Conservation (phyloP, 2,113 vertebrate genomes). For the Serinus canaria region DNA sequence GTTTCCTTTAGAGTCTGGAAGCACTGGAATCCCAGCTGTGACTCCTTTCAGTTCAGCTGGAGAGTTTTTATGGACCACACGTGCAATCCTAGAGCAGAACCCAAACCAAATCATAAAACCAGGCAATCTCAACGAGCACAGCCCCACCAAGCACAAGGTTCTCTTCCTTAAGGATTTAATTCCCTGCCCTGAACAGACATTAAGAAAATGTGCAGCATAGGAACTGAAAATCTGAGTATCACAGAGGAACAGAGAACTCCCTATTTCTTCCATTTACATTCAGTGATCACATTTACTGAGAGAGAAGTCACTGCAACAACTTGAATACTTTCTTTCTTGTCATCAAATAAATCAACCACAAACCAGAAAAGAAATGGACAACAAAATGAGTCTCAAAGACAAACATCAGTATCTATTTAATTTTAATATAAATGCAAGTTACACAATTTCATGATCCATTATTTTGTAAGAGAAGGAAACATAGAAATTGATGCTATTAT, state of each 20-base stretch:
- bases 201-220: background rate
- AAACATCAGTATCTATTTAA: background rate
- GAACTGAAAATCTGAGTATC: background rate
- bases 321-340: background rate
- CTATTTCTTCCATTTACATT: background rate
- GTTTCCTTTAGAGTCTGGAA: background rate
- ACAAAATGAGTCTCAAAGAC: background rate
- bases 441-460: background rate
- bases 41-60: background rate
- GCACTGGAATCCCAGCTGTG: background rate
- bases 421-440: slow-evolving; percentile 10
- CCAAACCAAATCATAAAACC: background rate
- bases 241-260: background rate
- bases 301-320: background rate
- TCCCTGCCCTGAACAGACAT: background rate
- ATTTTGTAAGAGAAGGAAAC: background rate
- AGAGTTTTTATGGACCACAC: background rate
- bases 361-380: background rate
- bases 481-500: background rate
- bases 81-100: background rate
- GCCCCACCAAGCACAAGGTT: background rate
- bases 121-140: background rate
- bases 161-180: background rate
- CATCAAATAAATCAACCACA: background rate
- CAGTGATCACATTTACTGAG: background rate